phyloP scores from a whole-genome alignment of 92 coral and sea anemone genomes.

The Diadumene lineata region DNA sequence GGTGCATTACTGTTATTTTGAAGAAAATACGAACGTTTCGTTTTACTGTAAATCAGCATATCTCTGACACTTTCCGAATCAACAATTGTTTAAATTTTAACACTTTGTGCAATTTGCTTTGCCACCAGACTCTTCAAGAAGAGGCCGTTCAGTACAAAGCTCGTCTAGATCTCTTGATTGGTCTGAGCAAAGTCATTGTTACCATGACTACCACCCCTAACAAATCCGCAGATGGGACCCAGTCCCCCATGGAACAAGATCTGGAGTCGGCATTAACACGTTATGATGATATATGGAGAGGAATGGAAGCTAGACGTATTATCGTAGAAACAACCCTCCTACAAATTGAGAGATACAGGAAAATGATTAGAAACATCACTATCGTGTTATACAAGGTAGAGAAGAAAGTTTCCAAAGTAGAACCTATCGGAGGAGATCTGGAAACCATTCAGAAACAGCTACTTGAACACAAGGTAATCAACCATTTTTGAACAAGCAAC shows the following conservation, averaged over 20 bases:
- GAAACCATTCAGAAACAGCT: conserved; percentile 78
- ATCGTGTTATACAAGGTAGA: conserved; percentile 75
- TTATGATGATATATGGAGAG: conserved; percentile 94
- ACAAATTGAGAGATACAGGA: conserved; percentile 91
- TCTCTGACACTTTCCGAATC: too few relatives aligned
- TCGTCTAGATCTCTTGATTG: conserved; percentile 86
- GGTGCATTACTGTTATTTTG: too few relatives aligned
- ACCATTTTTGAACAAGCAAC: too few relatives aligned
- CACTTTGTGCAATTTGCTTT: neutral
- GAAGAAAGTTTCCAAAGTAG: conserved; percentile 74
- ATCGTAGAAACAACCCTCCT: conserved; percentile 84
- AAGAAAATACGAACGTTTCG: too few relatives aligned
- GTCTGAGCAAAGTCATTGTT: conserved; percentile 93
- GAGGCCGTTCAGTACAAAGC: conserved; percentile 99
- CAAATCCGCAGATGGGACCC: conserved; percentile 50
- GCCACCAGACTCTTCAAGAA: conserved; percentile 69
- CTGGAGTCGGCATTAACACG: conserved; percentile 81
- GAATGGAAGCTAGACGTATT: conserved; percentile 82
- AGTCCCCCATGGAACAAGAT: conserved; percentile 85
- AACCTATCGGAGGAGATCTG: conserved; percentile 78
- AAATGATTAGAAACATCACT: conserved; percentile 74
- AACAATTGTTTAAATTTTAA: too few relatives aligned
- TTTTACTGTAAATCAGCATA: too few relatives aligned
- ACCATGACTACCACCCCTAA: conserved; percentile 81
- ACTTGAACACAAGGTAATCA: conserved; percentile 81